These are phyloP conservation scores for Cherax quadricarinatus DNA, from an alignment of 1,140 invertebrate species.

Conservation along the genomic window DNA sequence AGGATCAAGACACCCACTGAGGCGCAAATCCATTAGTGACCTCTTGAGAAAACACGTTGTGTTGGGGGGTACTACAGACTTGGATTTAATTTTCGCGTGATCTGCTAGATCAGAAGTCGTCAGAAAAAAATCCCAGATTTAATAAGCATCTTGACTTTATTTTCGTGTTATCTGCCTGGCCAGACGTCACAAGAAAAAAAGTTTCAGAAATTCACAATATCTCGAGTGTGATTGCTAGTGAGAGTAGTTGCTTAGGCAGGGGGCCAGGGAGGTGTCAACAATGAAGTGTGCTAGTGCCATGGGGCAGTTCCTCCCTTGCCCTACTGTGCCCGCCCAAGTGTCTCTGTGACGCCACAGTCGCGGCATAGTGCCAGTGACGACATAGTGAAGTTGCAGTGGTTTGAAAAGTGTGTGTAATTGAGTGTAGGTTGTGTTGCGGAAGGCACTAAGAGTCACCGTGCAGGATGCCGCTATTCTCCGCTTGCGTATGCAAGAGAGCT, in stretches of 20 bases:
- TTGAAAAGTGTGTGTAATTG: background rate
- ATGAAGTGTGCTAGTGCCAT: background rate
- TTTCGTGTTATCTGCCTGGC: background rate
- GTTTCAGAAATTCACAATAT: background rate
- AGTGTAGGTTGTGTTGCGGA: background rate
- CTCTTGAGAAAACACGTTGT: too few relatives aligned
- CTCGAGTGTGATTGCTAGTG: background rate
- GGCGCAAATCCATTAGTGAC: background rate
- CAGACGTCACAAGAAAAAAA: background rate
- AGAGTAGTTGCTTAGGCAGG: background rate
- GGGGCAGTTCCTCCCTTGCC: background rate
- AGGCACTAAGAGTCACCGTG: background rate
- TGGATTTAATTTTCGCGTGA: background rate
- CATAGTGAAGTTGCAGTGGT: background rate
- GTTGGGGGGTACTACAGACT: background rate
- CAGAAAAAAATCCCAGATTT: background rate
- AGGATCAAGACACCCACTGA: background rate
- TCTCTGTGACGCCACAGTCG: too few relatives aligned
- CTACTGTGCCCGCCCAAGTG: background rate
- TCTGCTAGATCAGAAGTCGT: background rate
- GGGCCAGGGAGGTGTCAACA: background rate
- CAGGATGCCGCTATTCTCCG: slow-evolving; percentile 71
- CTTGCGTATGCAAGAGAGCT: slow-evolving; percentile 64
- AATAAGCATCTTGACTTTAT: background rate
- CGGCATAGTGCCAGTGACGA: background rate